These are phyloP conservation scores for Atethmia centrago DNA, from an alignment of 2,888 invertebrate genomes.

Conservation along the genomic window DNA sequence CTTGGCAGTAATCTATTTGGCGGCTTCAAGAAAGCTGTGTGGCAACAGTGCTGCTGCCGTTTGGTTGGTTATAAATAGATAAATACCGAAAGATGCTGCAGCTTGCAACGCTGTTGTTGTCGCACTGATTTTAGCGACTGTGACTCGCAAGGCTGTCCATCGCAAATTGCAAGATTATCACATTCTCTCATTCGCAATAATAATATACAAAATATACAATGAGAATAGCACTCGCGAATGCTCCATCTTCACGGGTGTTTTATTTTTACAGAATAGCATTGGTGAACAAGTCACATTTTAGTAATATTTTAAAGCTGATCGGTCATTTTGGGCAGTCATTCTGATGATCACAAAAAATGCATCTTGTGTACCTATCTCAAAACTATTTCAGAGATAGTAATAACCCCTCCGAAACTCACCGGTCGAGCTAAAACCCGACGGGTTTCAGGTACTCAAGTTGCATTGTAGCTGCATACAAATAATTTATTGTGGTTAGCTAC, in stretches of 20 bases:
- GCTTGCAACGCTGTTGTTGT: background rate
- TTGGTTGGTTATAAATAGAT: background rate
- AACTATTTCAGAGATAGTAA: constrained; percentile 11
- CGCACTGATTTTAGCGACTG: background rate
- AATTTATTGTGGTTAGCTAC: constrained; percentile 2
- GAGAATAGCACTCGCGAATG: background rate
- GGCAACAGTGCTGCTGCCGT: background rate
- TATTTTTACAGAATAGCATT: constrained; percentile 16
- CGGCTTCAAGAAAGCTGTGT: background rate
- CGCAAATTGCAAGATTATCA: background rate
- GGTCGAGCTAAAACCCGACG: background rate
- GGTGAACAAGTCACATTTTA: background rate
- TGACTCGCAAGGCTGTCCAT: background rate
- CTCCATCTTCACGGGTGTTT: constrained; percentile 2
- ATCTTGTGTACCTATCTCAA: background rate
- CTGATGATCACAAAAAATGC: no score
- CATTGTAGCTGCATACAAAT: background rate
- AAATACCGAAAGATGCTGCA: background rate
- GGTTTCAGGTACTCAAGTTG: background rate
- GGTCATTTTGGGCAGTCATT: no score
- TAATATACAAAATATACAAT: constrained; percentile 20
- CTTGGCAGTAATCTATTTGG: background rate
- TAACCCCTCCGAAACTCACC: background rate
- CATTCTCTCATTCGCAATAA: background rate
- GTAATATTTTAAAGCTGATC: no score